Evolutionary conservation across 2,888 invertebrate genomes (phyloP), one percentile per base, ranked within the genome.

Genomic region (Myathropa florea): DNA sequence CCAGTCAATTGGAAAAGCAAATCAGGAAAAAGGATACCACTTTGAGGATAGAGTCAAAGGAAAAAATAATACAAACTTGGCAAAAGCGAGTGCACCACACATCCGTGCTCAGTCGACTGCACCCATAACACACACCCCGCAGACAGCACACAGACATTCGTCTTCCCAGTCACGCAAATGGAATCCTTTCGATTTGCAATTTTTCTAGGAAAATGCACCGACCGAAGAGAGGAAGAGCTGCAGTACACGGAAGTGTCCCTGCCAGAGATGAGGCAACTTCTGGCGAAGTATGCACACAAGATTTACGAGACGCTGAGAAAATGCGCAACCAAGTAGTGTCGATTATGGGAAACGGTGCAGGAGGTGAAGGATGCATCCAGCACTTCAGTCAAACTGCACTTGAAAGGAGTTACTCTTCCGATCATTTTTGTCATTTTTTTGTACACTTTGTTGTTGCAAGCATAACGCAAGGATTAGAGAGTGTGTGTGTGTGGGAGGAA

Each of bases 271-370:
- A 55, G 57, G 39, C 33, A 55, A 63, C 57, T 61, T 70, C 28
- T 70, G 70, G 57, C 24, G 55, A 63, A 28, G 28, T 57, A 53
- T 63, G 46, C 46, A 60, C 65, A 33, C 2, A 57, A 73, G 57
- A 72, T 64, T 64, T 64, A 75, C 53, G 64, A 26, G 21, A 75
- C 36, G 18, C 24, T 64, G 59, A 65, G 59, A 46, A 78, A 78
- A 79, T 79, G 72, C 65, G 63, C 78, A 71, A 30, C 79, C 79
- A 79, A 78, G 70, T 78, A 78, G 63, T 78, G 70, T 70, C 79
- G 64, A 72, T 71, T 64, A 71, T 59, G 14, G 9, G 39, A 4
- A n/a, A n/a, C 4, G 39, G n/a, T 6, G 46, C 46, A 33, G 30
- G 60, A 71, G 30, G 60, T 28, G 14, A 46, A n/a, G 39, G 14